Conservation (phyloP, 2,888 invertebrate genomes). For the Ennomos erosarius region DNA sequence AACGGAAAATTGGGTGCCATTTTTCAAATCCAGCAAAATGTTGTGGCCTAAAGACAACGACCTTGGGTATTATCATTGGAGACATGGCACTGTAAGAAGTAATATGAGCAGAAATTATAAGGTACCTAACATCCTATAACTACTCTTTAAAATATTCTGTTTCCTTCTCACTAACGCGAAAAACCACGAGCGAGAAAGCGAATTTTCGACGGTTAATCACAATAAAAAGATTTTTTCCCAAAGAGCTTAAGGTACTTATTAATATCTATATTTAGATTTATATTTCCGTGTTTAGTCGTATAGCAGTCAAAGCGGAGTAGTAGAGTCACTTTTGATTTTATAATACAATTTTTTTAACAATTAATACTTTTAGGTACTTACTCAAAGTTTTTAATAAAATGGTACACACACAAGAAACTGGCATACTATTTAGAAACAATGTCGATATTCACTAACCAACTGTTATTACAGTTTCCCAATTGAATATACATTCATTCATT, state of each 20-base stretch:
- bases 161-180: too few species aligned
- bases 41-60: constrained; percentile 89
- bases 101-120: constrained; percentile 92
- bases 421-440: constrained; percentile 49
- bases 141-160: not conserved
- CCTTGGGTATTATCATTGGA: constrained; percentile 92
- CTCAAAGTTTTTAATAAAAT: constrained; percentile 9
- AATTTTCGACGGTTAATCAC: too few species aligned
- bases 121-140: constrained; percentile 74
- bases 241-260: too few species aligned
- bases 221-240: too few species aligned
- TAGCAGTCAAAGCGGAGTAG: too few species aligned
- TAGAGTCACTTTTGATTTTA: too few species aligned
- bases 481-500: too few species aligned
- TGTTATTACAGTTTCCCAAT: constrained; percentile 36
- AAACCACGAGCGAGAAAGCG: too few species aligned
- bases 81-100: constrained; percentile 87
- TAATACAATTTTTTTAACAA: too few species aligned
- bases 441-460: constrained; percentile 42
- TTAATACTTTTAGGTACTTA: too few species aligned
- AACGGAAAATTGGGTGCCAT: constrained; percentile 90
- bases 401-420: constrained; percentile 26
- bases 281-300: too few species aligned
- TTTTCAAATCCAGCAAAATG: constrained; percentile 87
- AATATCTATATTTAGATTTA: too few species aligned